phyloP scores from a whole-genome alignment of 2,888 invertebrate genomes.

The Flabesymbios commensalis region DNA sequence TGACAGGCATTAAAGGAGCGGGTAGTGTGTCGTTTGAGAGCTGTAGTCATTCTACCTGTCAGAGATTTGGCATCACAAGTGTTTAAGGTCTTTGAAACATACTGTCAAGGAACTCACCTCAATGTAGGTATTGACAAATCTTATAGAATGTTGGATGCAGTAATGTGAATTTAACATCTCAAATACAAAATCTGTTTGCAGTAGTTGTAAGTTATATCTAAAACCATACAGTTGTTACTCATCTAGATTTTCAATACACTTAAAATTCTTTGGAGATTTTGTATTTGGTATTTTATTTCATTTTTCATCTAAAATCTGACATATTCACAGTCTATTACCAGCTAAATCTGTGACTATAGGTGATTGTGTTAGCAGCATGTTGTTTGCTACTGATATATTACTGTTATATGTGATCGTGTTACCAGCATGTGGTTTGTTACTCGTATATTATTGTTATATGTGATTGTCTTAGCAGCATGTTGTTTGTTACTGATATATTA shows the following conservation, averaged over 20 bases:
- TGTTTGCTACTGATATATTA: no score
- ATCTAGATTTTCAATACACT: not conserved
- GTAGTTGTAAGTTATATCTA: not conserved
- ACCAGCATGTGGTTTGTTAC: no score
- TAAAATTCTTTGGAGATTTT: no score
- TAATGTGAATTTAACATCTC: not conserved
- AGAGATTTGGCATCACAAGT: conserved; percentile 90
- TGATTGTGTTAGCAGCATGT: no score
- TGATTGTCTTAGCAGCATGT: no score
- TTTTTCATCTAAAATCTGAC: no score
- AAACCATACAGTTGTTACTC: not conserved
- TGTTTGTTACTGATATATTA: no score
- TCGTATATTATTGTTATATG: no score
- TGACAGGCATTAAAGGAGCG: conserved; percentile 42
- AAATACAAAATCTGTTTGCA: not conserved
- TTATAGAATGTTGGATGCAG: not conserved
- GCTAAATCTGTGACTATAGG: no score
- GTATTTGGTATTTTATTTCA: no score
- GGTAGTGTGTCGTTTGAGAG: conserved; percentile 69
- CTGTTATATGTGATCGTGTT: no score
- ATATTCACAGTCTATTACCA: no score
- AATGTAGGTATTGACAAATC: conserved; percentile 21
- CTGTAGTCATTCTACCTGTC: conserved; percentile 89
- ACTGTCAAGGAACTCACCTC: conserved; percentile 54
- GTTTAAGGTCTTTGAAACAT: conserved; percentile 75